Base-by-base conservation (phyloP, 2,888 invertebrate species). In the Oasisia sp. region DNA sequence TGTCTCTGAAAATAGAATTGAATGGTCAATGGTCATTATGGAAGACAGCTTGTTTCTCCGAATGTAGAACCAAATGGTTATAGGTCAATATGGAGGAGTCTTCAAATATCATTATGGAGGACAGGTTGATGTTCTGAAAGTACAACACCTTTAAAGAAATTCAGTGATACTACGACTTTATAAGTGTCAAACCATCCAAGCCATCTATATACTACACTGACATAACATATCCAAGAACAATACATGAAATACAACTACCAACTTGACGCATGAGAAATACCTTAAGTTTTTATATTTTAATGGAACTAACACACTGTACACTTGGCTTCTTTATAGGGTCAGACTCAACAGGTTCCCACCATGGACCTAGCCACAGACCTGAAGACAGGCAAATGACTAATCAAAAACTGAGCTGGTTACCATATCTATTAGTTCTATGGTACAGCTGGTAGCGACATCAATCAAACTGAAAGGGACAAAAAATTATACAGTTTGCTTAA, bases 101-200 rank as follows among this genome's bases (percentile, higher is more conserved):
- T 38, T 38, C 38, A 38, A 2, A 38, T 96, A 19, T 94, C 92
- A 45, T 90, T 90, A 89, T 92, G 92, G 32, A 94, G 89, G 14
- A 50, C 89, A 12, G 92, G 45, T n/a, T 91, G 92, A 74, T 89
- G 92, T 32, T 93, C 93, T 94, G 91, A 9, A 27, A 92, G 44
- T 38, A 2, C 38, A 38, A 38, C 38, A 38, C 38, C 38, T 38
- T 38, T 50, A 2, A 50, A 8, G 50, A 50, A 50, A 7, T 50
- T 50, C 50, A 50, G 50, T 50, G 50, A 0, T 14, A 50, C 2
- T 19, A 27, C 27, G 19, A 27, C 74, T 27, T n/a, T 74, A n/a
- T n/a, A 74, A 74, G 74, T 74, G 74, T 74, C 74, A 74, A 74
- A 74, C 74, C 3, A 74, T n/a, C n/a, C 7, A 74, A 27, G 27